These are phyloP conservation scores for Clepsis dumicolana DNA, from an alignment of 2,888 invertebrate genomes.

Conservation along the genomic window DNA sequence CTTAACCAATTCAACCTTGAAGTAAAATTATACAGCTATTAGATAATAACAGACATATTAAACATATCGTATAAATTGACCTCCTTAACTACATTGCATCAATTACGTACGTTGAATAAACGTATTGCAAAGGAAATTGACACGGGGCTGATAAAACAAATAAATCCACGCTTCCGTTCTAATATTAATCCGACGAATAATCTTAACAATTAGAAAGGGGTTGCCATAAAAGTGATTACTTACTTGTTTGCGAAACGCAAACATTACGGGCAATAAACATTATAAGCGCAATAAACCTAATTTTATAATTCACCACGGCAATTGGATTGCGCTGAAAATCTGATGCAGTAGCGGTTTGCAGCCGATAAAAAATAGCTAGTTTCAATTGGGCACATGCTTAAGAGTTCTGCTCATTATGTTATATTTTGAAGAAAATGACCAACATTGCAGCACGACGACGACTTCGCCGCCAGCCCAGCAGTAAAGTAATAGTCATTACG, in stretches of 20 bases:
- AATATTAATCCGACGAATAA: conserved; percentile 18
- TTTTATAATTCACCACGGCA: conserved; percentile 32
- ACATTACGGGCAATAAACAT: conserved; percentile 38
- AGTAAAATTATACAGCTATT: too few species aligned
- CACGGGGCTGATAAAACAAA: conserved; percentile 8
- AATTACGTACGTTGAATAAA: not conserved
- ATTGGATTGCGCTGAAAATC: conserved; percentile 30
- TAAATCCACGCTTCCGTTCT: conserved; percentile 3
- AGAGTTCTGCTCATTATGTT: not conserved
- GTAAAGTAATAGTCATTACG: too few species aligned
- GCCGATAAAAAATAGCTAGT: not conserved
- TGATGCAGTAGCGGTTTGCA: not conserved
- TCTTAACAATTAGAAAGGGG: conserved; percentile 19
- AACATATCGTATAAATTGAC: not conserved
- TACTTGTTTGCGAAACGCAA: conserved; percentile 36
- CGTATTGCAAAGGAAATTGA: conserved; percentile 1
- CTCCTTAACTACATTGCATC: not conserved
- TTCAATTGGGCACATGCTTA: not conserved
- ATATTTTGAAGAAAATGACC: not conserved
- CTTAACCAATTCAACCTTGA: too few species aligned
- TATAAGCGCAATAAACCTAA: conserved; percentile 42
- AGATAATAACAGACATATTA: not conserved
- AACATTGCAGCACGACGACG: too few species aligned
- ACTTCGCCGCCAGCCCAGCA: too few species aligned
- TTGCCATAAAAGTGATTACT: conserved; percentile 37